Conservation (phyloP, 2,888 invertebrate species). For the Ptilodon capucinus region DNA sequence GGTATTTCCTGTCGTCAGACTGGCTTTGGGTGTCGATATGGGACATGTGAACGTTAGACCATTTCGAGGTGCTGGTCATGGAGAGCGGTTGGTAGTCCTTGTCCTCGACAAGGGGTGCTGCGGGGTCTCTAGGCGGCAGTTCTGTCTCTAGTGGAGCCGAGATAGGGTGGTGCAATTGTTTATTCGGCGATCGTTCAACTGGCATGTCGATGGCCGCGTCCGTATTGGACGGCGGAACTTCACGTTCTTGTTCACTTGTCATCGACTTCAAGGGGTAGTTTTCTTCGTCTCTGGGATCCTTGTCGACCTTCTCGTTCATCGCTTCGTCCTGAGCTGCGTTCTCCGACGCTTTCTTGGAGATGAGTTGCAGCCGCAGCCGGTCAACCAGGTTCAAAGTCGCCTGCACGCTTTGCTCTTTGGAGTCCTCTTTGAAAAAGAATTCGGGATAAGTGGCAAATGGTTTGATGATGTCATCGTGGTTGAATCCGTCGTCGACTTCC, state of each 20-base stretch:
- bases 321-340: constrained; percentile 67
- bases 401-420: constrained; percentile 89
- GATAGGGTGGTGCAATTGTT: constrained; percentile 32
- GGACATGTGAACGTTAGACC: constrained; percentile 47
- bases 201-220: constrained; percentile 32
- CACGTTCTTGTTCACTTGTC: constrained; percentile 46
- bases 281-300: constrained; percentile 47
- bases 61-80: constrained; percentile 58
- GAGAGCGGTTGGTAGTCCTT: constrained; percentile 49
- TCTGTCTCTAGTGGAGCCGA: constrained; percentile 26
- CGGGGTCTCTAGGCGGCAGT: constrained; percentile 31
- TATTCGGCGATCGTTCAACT: constrained; percentile 30
- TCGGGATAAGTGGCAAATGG: constrained; percentile 86
- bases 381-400: constrained; percentile 93
- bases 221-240: constrained; percentile 35
- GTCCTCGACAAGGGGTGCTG: constrained; percentile 26
- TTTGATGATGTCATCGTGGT: constrained; percentile 84
- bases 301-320: constrained; percentile 40
- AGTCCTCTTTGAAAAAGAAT: constrained; percentile 88
- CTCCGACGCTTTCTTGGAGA: constrained; percentile 84
- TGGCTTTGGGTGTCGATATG: constrained; percentile 45
- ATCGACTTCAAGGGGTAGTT: constrained; percentile 36
- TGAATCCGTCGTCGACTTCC: constrained; percentile 85
- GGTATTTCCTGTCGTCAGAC: constrained; percentile 51
- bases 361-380: constrained; percentile 89